Base-by-base conservation (phyloP, 2,113 vertebrate genomes). In the Sceloporus undulatus region DNA sequence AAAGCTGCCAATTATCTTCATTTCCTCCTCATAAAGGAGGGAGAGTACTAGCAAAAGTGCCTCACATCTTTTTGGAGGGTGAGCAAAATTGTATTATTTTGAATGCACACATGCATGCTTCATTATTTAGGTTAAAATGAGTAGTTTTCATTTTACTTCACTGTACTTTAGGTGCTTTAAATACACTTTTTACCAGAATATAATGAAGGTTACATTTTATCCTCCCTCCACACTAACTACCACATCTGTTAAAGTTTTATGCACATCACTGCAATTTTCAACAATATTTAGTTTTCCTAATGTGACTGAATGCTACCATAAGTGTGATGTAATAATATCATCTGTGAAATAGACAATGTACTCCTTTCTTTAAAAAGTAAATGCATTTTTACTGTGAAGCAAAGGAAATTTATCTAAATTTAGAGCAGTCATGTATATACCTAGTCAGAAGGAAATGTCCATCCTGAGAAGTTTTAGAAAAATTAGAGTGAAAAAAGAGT, bases 191-290 rank as follows among this genome's bases (percentile, higher is more conserved):
- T 13, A 59, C 14, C 56, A 13, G 56, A 59, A 59, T 13, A 59
- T 59, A 59, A 59, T 59, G 2, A 13, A 59, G 1, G n/a, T 59
- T 80, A 80, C 56, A 79, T 59, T 23, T 80, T 54, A 18, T 16
- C 16, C 27, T 54, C 19, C 11, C 42, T 9, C 38, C 29, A 34
- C 14, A 27, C 25, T 14, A 34, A 0, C 0, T 9, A 10, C 0
- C 54, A 2, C 27, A 78, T 87, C 73, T n/a, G 3, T 40, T 40
- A 68, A 2, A 42, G n/a, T 48, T 40, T 54, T 68, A 38, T 11
- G 38, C 21, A 56, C n/a, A 86, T 48, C 2, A 16, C 9, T 71
- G 21, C 34, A n/a, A 16, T 29, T 42, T 78, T 40, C 48, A 65
- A 71, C 70, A 48, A 71, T n/a, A 52, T 71, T 84, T 71, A 42